These are phyloP conservation scores for Euplexia lucipara DNA, from an alignment of 2,888 invertebrate species.

Conservation along the genomic window DNA sequence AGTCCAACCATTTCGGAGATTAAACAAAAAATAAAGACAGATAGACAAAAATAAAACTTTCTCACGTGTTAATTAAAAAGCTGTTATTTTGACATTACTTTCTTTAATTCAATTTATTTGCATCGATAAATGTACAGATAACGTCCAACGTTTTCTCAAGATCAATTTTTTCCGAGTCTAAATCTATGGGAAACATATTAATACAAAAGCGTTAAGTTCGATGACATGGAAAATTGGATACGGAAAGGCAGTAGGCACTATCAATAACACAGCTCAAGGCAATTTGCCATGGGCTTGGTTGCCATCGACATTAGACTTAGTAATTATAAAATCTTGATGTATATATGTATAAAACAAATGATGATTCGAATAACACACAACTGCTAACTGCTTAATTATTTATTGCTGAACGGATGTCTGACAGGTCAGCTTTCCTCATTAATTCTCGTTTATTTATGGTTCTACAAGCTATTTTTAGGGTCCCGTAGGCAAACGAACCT, in stretches of 20 bases:
- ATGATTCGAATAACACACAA: slow-evolving; percentile 25
- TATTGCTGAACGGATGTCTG: slow-evolving; percentile 51
- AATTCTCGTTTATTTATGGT: slow-evolving; percentile 49
- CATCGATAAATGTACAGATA: no score
- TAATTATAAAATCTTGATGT: slow-evolving; percentile 15
- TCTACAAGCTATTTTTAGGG: slow-evolving; percentile 28
- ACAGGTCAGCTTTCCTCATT: slow-evolving; percentile 54
- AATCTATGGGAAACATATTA: no score
- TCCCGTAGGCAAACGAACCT: neutral
- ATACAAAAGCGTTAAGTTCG: neutral
- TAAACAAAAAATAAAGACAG: no score
- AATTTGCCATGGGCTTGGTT: neutral
- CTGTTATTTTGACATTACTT: no score
- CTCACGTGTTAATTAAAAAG: no score
- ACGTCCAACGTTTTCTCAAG: no score
- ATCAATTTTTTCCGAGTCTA: no score
- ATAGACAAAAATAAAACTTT: no score
- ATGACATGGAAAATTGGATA: neutral
- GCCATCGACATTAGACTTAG: neutral
- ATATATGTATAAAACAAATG: slow-evolving; percentile 27
- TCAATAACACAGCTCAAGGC: slow-evolving; percentile 4
- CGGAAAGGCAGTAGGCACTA: neutral
- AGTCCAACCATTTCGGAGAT: no score
- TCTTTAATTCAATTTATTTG: no score
- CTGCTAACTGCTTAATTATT: slow-evolving; percentile 55